Conservation (phyloP, 2,113 vertebrate species). For the Malurus cyaneus region DNA sequence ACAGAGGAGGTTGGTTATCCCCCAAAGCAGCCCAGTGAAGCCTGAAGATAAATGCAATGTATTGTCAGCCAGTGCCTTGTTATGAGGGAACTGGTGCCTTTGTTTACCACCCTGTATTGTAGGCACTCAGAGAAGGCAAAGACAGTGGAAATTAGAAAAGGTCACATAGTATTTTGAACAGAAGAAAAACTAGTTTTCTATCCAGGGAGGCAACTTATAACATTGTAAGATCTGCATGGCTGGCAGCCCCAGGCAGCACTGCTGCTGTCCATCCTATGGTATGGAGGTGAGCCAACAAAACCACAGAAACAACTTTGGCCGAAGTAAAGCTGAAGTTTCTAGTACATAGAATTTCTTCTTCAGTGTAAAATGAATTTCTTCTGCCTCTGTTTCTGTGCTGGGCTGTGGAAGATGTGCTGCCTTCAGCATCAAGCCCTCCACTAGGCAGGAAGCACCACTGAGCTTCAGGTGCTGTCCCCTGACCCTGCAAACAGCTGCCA, state of each 20-base stretch:
- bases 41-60: background rate
- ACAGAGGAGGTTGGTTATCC: background rate
- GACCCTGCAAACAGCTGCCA: background rate
- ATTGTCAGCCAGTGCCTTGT: background rate
- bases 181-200: background rate
- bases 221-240: background rate
- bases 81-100: background rate
- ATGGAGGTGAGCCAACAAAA: background rate
- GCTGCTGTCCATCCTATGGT: accelerated
- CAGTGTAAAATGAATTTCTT: background rate
- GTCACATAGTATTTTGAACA: background rate
- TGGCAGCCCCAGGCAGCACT: background rate
- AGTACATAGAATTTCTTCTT: background rate
- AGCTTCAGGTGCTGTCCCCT: background rate
- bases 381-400: background rate
- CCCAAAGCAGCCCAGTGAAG: background rate
- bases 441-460: accelerated
- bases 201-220: background rate
- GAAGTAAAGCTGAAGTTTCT: background rate
- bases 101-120: background rate
- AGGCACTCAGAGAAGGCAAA: background rate
- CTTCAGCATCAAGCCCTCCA: background rate
- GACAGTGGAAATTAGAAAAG: background rate
- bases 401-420: background rate
- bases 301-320: background rate